phyloP scores from a whole-genome alignment of 2,797 vertebrate genomes.

The Characodon lateralis region DNA sequence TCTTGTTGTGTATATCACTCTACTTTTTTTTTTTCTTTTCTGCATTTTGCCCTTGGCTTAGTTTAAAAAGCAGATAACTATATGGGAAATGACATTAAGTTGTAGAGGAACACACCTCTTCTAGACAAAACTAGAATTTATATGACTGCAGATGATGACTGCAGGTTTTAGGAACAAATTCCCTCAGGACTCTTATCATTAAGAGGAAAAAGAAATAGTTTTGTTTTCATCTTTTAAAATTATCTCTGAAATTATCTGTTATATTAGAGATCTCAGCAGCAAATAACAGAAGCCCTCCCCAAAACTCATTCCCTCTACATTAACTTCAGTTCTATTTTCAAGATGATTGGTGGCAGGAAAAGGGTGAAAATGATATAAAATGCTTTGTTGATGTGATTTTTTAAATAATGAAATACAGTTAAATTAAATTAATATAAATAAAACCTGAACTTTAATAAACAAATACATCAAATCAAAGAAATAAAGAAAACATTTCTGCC shows the following conservation, averaged over 20 bases:
- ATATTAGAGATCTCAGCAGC: not conserved
- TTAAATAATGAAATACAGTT: not conserved
- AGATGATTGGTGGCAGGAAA: not conserved
- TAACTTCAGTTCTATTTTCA: not conserved
- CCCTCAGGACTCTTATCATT: slow-evolving; percentile 11
- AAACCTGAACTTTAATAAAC: not conserved
- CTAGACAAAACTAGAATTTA: slow-evolving; percentile 32
- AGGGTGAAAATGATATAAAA: not conserved
- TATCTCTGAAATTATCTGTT: not conserved
- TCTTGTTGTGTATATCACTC: slow-evolving; percentile 45
- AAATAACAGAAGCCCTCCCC: not conserved
- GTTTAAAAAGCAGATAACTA: slow-evolving; percentile 17
- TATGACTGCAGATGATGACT: not conserved
- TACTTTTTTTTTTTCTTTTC: slow-evolving; percentile 29
- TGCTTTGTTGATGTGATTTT: not conserved
- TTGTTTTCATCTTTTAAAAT: slow-evolving; percentile 13
- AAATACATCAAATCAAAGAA: not conserved
- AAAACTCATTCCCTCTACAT: not conserved
- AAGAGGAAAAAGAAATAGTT: slow-evolving; percentile 29
- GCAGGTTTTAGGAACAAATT: not conserved
- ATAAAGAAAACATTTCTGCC: not conserved
- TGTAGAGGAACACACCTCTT: slow-evolving; percentile 14
- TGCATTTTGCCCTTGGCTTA: slow-evolving; percentile 41
- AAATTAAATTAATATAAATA: not conserved
- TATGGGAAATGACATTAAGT: not conserved